These are phyloP conservation scores for Pseudois nayaur DNA, from an alignment of 2,113 vertebrate species.

Conservation along the genomic window DNA sequence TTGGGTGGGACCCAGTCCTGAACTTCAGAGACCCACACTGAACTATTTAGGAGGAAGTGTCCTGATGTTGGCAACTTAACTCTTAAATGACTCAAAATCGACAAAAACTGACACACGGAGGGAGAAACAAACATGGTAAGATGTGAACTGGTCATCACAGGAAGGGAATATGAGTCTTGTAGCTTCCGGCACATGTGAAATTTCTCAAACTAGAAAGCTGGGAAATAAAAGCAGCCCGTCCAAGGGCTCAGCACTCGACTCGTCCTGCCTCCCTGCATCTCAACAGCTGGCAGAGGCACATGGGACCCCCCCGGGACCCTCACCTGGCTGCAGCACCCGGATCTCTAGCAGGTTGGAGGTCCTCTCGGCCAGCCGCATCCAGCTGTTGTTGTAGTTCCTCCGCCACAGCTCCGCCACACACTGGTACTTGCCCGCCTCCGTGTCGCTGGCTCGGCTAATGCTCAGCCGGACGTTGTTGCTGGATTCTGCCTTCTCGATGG, in stretches of 20 bases:
- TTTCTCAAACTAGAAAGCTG: neutral
- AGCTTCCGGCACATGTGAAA: rapidly evolving
- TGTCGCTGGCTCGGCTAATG: conserved; percentile 92
- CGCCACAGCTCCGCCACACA: conserved; percentile 93
- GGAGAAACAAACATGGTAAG: neutral
- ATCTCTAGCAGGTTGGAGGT: conserved; percentile 97
- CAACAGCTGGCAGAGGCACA: rapidly evolving
- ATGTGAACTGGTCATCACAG: neutral
- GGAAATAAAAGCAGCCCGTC: neutral
- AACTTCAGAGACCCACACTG: neutral
- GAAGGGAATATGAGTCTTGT: neutral
- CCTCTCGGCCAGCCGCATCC: conserved; percentile 90
- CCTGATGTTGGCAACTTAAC: neutral
- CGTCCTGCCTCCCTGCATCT: rapidly evolving
- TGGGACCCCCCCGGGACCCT: rapidly evolving
- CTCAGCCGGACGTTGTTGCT: conserved; percentile 95
- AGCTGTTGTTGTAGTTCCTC: conserved; percentile 91
- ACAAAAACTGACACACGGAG: neutral
- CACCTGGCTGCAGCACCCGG: conserved; percentile 92
- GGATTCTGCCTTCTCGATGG: conserved; percentile 91
- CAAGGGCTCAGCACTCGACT: rapidly evolving
- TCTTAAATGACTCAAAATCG: neutral
- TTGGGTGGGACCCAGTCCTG: neutral
- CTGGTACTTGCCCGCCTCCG: conserved; percentile 95
- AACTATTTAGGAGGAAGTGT: neutral